Percentiles rank a stretch among this genome's conserved stretches.
Evolutionary conservation across 2,888 invertebrate species (phyloP).

Genomic region (Cheilosia scutellata): DNA sequence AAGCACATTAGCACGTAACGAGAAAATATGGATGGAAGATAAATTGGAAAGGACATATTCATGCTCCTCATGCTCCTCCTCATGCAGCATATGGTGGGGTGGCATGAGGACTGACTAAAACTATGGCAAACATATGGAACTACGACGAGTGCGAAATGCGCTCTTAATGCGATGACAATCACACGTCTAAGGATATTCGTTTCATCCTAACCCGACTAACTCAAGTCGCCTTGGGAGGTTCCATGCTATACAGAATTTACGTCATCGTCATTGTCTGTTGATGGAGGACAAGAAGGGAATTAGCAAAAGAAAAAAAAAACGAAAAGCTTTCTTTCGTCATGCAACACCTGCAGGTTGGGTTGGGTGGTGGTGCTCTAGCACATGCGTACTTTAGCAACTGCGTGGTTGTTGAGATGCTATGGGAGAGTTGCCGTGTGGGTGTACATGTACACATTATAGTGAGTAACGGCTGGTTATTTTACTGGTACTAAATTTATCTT

Average conservation of each 20-base stretch:
- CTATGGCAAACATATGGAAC: neutral
- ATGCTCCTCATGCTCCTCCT: conserved; percentile 2
- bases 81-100: neutral
- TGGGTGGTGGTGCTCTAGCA: conserved; percentile 4
- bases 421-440: conserved; percentile 43
- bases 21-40: conserved; percentile 73
- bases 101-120: neutral
- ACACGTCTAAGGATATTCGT: conserved; percentile 58
- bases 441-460: neutral
- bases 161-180: conserved; percentile 63
- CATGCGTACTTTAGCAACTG: conserved; percentile 47
- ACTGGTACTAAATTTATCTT: neutral
- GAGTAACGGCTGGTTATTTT: neutral
- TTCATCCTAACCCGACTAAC: conserved; percentile 65
- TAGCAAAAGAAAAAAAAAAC: neutral
- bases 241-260: conserved; percentile 44
- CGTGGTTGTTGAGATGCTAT: conserved; percentile 22
- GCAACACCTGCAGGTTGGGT: conserved; percentile 47
- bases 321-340: conserved; percentile 57
- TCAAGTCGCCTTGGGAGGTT: conserved; percentile 60
- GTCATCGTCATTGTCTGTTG: conserved; percentile 45
- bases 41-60: conserved; percentile 69
- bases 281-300: neutral
- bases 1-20: conserved; percentile 73
- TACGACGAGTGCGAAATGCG: conserved; percentile 16